Percentiles rank a stretch among this genome's conserved stretches.
These are phyloP conservation scores for Peromyscus aztecus DNA, from an alignment of 2,797 vertebrate genomes.

Conservation along the genomic window DNA sequence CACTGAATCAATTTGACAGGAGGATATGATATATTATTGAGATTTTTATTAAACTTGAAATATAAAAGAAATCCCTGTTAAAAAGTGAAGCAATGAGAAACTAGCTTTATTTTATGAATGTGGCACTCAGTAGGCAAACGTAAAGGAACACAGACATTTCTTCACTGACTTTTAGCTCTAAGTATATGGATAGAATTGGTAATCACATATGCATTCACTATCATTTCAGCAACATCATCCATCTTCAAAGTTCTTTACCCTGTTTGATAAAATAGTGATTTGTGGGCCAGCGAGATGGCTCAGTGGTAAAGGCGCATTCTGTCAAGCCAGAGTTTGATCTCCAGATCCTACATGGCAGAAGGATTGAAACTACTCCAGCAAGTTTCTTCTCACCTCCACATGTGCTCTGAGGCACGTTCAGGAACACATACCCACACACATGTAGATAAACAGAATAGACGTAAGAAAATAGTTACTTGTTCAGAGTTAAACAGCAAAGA, in stretches of 20 bases:
- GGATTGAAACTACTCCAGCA: neutral
- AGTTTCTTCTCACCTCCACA: neutral
- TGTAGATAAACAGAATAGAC: neutral
- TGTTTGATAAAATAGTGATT: neutral
- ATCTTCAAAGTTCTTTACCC: neutral
- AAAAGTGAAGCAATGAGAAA: conserved; percentile 21
- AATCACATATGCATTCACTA: neutral
- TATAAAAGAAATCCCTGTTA: conserved; percentile 20
- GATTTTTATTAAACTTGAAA: neutral
- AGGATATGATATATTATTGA: neutral
- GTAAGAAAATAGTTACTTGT: neutral
- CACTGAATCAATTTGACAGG: neutral
- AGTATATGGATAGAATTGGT: neutral
- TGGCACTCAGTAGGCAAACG: neutral
- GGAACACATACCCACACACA: neutral
- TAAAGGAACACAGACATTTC: conserved; percentile 19
- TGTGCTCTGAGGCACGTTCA: neutral
- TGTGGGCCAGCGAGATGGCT: neutral
- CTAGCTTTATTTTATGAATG: conserved; percentile 14
- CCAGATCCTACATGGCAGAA: neutral
- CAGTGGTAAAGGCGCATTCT: neutral
- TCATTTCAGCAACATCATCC: neutral
- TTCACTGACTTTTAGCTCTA: conserved; percentile 43
- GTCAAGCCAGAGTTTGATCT: neutral
- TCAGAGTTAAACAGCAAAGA: neutral